Evolutionary conservation across 2,113 vertebrate species (phyloP), one percentile per base, ranked within the genome.

Genomic region (Stercorarius parasiticus): DNA sequence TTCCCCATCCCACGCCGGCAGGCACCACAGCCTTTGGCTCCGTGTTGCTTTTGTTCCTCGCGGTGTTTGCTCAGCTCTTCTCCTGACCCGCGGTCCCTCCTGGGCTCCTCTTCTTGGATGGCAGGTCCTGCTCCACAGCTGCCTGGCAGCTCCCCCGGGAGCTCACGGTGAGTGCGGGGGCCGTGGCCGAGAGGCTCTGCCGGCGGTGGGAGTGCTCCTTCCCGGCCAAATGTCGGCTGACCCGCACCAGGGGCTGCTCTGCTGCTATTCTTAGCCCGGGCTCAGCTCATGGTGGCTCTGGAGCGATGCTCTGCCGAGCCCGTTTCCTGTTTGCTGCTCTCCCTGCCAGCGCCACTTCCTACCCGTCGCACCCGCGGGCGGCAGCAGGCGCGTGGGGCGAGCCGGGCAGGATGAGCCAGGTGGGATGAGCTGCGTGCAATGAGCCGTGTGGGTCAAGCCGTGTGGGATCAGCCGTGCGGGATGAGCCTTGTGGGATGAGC

Each of bases 261-360:
- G 38, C 74, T 65, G 84, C 95, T 97, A 90, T 95, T 95, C 93
- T 95, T 95, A 96, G 96, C 76, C 36, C 2, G 18, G 82, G 85
- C 92, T 88, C 58, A 5, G 36, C 70, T 66, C 50, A 90, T 69
- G 80, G 59, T 94, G 86, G 59, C 94, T 88, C 86, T 12, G 80
- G 64, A 90, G 80, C 55, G 27, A 88, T 95, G 94, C 82, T 89
- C 50, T 1, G 0, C 74, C 3, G 74, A 90, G 82, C 79, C 85
- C 15, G 1, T 90, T 95, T 97, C 96, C 97, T 96, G 95, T 88
- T 93, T 83, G 93, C 90, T 0, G 13, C 45, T 67, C 49, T 77
- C 93, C 71, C 71, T 90, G 94, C 96, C 91, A 81, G 72, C 3
- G 0, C 65, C 0, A 40, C 91, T 95, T 96, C 88, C 95, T 45